Percentiles rank a stretch among this genome's conserved stretches.
Evolutionary conservation across 2,888 invertebrate genomes (phyloP).

Genomic region (Mylabris sibirica): DNA sequence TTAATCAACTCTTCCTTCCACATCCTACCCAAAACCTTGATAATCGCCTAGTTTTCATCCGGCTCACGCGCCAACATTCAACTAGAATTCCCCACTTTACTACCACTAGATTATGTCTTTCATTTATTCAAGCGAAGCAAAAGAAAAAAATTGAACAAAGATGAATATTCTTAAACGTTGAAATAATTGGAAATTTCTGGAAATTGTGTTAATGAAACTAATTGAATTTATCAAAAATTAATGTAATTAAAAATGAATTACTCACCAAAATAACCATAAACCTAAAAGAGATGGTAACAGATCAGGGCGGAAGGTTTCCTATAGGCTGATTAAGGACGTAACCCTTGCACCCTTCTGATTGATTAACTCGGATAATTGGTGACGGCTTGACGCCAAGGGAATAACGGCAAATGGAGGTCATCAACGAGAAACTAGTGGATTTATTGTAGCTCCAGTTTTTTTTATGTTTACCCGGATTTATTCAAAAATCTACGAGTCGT

Average conservation of each 20-base stretch:
- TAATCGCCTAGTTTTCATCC: constrained; percentile 10
- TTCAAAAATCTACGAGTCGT: background rate
- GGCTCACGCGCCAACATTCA: constrained; percentile 11
- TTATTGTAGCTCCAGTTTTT: background rate
- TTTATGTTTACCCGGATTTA: constrained; percentile 8
- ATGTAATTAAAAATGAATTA: background rate
- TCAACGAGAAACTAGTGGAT: background rate
- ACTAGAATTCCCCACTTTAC: background rate
- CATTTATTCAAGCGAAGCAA: background rate
- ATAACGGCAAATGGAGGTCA: background rate
- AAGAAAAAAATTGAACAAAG: background rate
- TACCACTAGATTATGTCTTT: constrained; percentile 1
- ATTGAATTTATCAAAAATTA: constrained; percentile 52
- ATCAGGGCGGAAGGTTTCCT: constrained; percentile 39
- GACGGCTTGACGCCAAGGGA: constrained; percentile 20
- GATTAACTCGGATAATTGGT: constrained; percentile 39
- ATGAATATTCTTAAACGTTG: too few relatives aligned
- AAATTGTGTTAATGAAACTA: constrained; percentile 43
- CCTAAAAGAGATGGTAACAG: constrained; percentile 37
- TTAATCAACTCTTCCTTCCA: constrained; percentile 12
- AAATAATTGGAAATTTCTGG: background rate
- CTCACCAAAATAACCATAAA: constrained; percentile 47
- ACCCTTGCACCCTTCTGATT: constrained; percentile 36
- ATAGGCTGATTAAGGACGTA: constrained; percentile 37
- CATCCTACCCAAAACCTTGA: constrained; percentile 1